These are phyloP conservation scores for Zhuqinia jingwanae DNA, from an alignment of 2,888 invertebrate species.

Conservation along the genomic window DNA sequence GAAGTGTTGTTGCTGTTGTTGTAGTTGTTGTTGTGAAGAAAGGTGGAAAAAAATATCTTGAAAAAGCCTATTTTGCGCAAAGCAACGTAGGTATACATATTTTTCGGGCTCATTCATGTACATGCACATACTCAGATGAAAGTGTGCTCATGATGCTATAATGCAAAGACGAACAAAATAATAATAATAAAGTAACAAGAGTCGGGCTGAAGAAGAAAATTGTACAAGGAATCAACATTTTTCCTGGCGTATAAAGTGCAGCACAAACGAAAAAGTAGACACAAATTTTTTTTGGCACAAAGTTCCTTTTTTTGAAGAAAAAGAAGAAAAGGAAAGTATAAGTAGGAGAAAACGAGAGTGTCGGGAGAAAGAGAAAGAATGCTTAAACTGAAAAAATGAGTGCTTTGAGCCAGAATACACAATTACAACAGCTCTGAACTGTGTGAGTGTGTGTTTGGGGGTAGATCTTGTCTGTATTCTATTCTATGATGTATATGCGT, in stretches of 20 bases:
- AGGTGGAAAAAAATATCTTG: too few species aligned
- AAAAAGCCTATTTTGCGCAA: too few species aligned
- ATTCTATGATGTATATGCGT: too few species aligned
- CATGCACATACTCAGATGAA: too few species aligned
- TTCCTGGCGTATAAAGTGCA: neutral
- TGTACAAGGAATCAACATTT: slow-evolving; percentile 18
- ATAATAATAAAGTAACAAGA: slow-evolving; percentile 8
- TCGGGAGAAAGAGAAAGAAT: neutral
- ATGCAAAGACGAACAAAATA: slow-evolving; percentile 29
- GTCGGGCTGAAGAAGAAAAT: neutral
- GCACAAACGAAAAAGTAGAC: neutral
- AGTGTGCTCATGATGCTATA: neutral
- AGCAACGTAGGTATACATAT: too few species aligned
- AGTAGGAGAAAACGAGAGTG: neutral
- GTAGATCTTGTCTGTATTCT: too few species aligned
- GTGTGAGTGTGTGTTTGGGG: too few species aligned
- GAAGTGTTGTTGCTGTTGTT: neutral
- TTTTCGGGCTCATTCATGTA: too few species aligned
- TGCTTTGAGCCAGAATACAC: too few species aligned
- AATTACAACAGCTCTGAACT: too few species aligned
- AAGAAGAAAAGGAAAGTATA: neutral
- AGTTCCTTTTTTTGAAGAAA: neutral
- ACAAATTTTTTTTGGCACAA: neutral
- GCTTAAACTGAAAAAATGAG: neutral
- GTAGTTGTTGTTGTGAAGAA: neutral